Evolutionary conservation across 2,888 invertebrate genomes (phyloP).

Genomic region (Dasysyrphus tricinctus): DNA sequence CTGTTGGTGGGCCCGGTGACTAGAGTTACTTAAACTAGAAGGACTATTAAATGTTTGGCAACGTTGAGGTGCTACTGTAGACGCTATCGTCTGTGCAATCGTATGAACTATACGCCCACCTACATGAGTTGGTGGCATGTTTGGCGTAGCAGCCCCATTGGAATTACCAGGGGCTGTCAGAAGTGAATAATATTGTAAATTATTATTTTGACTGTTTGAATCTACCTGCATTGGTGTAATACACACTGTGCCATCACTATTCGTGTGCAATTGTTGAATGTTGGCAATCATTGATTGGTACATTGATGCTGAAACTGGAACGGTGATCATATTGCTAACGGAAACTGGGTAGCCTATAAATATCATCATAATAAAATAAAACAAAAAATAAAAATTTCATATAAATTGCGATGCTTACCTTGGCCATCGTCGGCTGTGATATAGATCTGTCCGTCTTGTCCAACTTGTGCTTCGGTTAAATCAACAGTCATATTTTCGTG

Average conservation of each 20-base stretch:
- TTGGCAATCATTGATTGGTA: conserved; percentile 98
- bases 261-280: conserved; percentile 90
- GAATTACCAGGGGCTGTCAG: conserved; percentile 62
- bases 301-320: conserved; percentile 97
- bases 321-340: conserved; percentile 96
- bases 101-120: conserved; percentile 75
- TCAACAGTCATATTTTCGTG: conserved; percentile 93
- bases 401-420: conserved; percentile 84
- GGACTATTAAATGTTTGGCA: conserved; percentile 79
- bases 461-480: conserved; percentile 95
- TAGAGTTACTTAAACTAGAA: conserved; percentile 79
- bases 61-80: conserved; percentile 76
- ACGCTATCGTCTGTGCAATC: conserved; percentile 65
- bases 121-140: conserved; percentile 46
- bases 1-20: conserved; percentile 76
- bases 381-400: background rate
- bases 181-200: conserved; percentile 73
- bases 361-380: background rate
- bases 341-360: conserved; percentile 87
- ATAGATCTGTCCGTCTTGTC: conserved; percentile 97
- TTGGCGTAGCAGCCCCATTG: conserved; percentile 55
- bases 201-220: conserved; percentile 78
- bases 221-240: conserved; percentile 93
- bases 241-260: conserved; percentile 91
- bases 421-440: conserved; percentile 97